Percentiles rank a stretch among this genome's conserved stretches.
Evolutionary conservation across 92 coral and sea anemone species (phyloP).

Genomic region (Chrysogorgia sp.): DNA sequence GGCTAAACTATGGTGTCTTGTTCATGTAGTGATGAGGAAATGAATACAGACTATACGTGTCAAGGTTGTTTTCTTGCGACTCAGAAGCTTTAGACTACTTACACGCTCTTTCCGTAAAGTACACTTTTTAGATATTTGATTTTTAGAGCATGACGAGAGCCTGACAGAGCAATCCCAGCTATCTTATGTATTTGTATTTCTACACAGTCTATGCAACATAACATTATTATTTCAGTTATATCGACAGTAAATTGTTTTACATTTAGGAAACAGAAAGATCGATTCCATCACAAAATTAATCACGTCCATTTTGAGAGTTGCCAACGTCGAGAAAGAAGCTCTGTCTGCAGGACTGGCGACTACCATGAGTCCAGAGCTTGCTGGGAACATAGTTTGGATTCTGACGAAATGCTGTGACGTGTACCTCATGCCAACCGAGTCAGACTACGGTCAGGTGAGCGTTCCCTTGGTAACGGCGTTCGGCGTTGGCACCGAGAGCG

Average conservation of each 20-base stretch:
- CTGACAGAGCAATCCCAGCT: too few species aligned
- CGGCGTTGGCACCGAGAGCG: constrained; percentile 78
- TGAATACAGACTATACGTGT: too few species aligned
- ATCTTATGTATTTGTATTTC: too few species aligned
- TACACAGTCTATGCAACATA: too few species aligned
- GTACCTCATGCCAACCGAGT: constrained; percentile 85
- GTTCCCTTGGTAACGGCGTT: constrained; percentile 69
- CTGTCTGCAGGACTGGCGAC: constrained; percentile 73
- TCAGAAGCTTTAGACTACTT: too few species aligned
- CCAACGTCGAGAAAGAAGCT: constrained; percentile 79
- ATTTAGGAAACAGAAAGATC: constrained; percentile 54
- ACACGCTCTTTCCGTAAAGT: too few species aligned
- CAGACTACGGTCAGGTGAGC: constrained; percentile 83
- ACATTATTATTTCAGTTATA: too few species aligned
- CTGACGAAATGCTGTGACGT: constrained; percentile 80
- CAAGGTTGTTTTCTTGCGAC: too few species aligned
- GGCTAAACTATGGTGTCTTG: too few species aligned
- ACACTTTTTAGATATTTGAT: too few species aligned
- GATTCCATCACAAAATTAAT: constrained; percentile 80
- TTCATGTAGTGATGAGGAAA: too few species aligned
- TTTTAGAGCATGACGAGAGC: too few species aligned
- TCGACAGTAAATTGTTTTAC: not conserved
- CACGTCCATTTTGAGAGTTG: constrained; percentile 70
- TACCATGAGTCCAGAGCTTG: constrained; percentile 89
- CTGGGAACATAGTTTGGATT: constrained; percentile 92